Base-by-base conservation (phyloP, 2,797 vertebrate species). In the Dipus sagitta region DNA sequence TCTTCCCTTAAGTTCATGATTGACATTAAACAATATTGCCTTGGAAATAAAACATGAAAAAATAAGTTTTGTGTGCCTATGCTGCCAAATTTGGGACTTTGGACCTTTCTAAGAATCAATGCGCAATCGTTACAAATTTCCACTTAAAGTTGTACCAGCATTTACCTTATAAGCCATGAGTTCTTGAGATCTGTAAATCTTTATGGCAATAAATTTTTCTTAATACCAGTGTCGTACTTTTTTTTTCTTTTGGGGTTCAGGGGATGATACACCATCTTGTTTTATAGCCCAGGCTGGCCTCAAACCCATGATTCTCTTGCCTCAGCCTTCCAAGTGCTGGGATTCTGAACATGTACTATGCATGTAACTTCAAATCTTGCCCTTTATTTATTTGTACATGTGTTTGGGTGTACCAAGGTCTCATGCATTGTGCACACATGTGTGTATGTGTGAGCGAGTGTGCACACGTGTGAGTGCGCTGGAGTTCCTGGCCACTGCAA, bases 151-250 rank as follows among this genome's bases (percentile, higher is more conserved):
- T 78, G 15, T 3, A 82, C 96, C 94, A 97, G 91, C 90, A 32
- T 82, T 97, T 97, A 92, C 92, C 91, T 96, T 97, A 71, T 93
- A 89, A 96, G 42, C 86, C 42, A 28, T 0, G 6, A 34, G 52
- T 97, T 88, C 71, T 86, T 95, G 77, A 89, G 86, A 76, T 70
- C 0, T 82, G 52, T 94, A 5, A n/a, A 52, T 0, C 60, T 95
- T 94, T 91, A 32, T 81, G 85, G 3, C 32, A 88, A 58, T 91
- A 74, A 64, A 86, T 94, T 96, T 93, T 95, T 90, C 84, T 94
- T 30, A 7, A 76, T 96, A 30, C 11, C 30, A 47, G 93, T 96
- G 54, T 92, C 32, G 95, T 30, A 17, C 60, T 76, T 92, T 18
- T 32, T 20, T 67, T 18, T 80, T 64, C 10, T 67, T 82, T 67